These are phyloP conservation scores for Cathartes aura DNA, from an alignment of 2,113 vertebrate genomes.

Conservation along the genomic window DNA sequence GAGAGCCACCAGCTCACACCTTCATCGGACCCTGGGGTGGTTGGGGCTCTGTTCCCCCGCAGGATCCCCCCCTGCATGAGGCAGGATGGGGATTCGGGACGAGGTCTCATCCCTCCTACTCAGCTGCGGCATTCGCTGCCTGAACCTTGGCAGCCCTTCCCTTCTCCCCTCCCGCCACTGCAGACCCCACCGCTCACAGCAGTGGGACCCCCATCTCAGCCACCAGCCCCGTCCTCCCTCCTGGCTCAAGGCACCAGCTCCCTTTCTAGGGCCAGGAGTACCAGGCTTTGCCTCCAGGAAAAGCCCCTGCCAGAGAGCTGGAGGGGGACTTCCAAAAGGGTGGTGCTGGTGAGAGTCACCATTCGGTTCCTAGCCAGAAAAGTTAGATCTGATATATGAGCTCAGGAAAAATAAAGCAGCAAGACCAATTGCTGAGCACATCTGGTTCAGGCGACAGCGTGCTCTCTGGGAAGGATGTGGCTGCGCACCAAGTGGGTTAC, in stretches of 20 bases:
- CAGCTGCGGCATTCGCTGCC: fast-evolving
- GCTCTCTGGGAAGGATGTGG: neutral
- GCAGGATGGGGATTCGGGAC: fast-evolving
- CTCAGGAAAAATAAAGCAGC: neutral
- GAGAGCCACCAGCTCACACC: neutral
- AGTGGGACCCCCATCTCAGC: neutral
- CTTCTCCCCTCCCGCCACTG: neutral
- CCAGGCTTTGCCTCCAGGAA: neutral
- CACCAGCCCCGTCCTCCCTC: neutral
- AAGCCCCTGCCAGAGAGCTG: neutral
- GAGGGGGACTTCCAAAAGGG: neutral
- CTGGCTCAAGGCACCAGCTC: neutral
- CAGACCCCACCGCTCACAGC: fast-evolving
- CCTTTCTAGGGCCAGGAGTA: neutral
- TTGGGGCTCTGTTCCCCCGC: fast-evolving
- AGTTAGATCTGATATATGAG: neutral
- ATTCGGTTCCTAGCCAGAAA: neutral
- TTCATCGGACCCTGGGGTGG: neutral
- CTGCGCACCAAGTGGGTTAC: fast-evolving
- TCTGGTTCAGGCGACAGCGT: neutral
- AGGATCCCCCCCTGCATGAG: neutral
- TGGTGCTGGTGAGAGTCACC: neutral
- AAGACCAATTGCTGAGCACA: neutral
- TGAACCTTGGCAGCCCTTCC: neutral
- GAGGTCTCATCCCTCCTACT: neutral